These are phyloP conservation scores for Potamilus streckersoni DNA, from an alignment of 1,140 invertebrate genomes.

Conservation along the genomic window DNA sequence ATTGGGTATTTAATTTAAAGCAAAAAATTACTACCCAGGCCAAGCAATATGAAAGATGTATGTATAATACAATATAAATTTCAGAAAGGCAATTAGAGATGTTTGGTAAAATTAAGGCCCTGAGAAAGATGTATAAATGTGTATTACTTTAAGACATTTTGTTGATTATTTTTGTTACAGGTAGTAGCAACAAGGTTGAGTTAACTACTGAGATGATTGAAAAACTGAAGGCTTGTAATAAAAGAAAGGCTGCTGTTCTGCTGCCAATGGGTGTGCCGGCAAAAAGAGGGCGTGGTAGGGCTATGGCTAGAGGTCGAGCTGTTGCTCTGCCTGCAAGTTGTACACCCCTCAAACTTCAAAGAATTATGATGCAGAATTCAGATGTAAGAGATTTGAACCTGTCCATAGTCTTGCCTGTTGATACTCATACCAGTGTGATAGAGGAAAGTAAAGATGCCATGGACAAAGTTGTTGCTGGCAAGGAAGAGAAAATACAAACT, in stretches of 20 bases:
- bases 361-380: conserved; percentile 26
- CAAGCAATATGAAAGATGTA: too few species aligned
- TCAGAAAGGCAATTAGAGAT: too few species aligned
- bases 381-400: conserved; percentile 3
- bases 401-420: conserved; percentile 8
- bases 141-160: too few species aligned
- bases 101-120: too few species aligned
- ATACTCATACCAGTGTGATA: conserved; percentile 3
- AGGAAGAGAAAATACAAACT: neutral
- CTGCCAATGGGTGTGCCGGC: conserved; percentile 68
- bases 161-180: conserved; percentile 1
- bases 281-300: conserved; percentile 56
- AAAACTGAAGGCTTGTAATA: conserved; percentile 67
- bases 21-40: too few species aligned
- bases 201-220: conserved; percentile 58
- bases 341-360: conserved; percentile 29
- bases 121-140: too few species aligned
- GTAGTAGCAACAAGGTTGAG: conserved; percentile 11
- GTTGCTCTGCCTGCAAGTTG: conserved; percentile 43
- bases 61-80: too few species aligned
- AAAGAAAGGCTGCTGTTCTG: conserved; percentile 68
- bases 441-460: neutral
- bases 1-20: too few species aligned
- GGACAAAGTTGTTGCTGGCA: neutral
- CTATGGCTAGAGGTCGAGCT: conserved; percentile 57